Evolutionary conservation across 2,888 invertebrate species (phyloP), one percentile per base, ranked within the genome.

Genomic region (Harpalus rufipes): DNA sequence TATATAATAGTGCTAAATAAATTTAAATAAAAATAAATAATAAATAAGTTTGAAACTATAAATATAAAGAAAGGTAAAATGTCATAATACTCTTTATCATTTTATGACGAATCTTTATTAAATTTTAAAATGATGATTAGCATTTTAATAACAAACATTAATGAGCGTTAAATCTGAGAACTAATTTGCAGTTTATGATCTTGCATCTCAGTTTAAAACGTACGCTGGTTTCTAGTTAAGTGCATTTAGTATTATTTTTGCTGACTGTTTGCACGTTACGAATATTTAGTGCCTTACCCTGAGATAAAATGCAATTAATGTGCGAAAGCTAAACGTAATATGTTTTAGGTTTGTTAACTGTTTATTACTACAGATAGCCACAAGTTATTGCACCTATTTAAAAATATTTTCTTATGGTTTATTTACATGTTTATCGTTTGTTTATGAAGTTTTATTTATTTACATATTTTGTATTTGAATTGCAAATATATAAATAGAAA

Each of bases 381-480:
- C 41, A 74, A 74, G 72, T 74, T 74, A 74, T 74, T 51, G 44
- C 72, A 44, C 72, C 68, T 74, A 74, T 44, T 74, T 74, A 74
- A 74, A 74, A 74, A 74, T 74, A 74, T 44, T 14, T 74, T 74
- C 72, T 44, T 44, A 44, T 74, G 44, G 41, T 74, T 74, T 74
- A 74, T 44, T 74, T 74, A 74, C 72, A 44, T 44, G 18, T 74
- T 74, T 74, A 74, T 44, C 18, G 72, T 74, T 18, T 44, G 44
- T 44, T 74, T 74, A 74, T 74, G 16, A 21, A 21, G 21, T 21
- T 21, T 21, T 16, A 39, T 63, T 25, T n/a, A 63, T 63, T 59
- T 59, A 12, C 2, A 44, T n/a, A n/a, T n/a, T 61, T 61, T 61
- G 61, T 21, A 63, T 63, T 63, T 63, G 21, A 63, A 21, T 63